Evolutionary conservation across 2,797 vertebrate species (phyloP).

Genomic region (Lacerta bilineata): DNA sequence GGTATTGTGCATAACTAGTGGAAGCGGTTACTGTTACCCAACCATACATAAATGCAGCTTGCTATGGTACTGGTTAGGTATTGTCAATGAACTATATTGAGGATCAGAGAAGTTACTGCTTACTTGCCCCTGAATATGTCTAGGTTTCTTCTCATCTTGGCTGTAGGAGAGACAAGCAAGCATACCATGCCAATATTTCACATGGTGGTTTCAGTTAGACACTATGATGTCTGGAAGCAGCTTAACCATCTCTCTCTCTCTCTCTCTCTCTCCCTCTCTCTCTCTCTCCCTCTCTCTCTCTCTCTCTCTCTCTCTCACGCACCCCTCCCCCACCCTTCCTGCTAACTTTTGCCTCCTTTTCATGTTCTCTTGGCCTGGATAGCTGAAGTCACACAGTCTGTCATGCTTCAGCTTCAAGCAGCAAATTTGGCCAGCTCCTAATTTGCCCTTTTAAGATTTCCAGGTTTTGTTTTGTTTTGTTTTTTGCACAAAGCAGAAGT

Average conservation of each 20-base stretch:
- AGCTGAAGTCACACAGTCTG: neutral
- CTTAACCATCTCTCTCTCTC: constrained; percentile 55
- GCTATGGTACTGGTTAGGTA: constrained; percentile 30
- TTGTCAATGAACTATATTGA: constrained; percentile 49
- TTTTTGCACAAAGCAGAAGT: neutral
- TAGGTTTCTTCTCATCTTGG: constrained; percentile 69
- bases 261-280: too few species aligned
- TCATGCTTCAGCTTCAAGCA: constrained; percentile 53
- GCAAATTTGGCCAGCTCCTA: constrained; percentile 40
- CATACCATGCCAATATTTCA: constrained; percentile 59
- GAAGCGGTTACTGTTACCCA: neutral
- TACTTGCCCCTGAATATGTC: constrained; percentile 61
- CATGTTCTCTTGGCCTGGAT: constrained; percentile 14
- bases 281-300: constrained; percentile 35
- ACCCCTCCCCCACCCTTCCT: constrained; percentile 55
- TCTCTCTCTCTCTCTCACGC: constrained; percentile 44
- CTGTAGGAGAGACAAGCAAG: constrained; percentile 64
- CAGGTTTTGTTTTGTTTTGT: neutral
- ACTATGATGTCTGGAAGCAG: constrained; percentile 66
- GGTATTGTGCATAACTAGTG: constrained; percentile 47
- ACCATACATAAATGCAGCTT: constrained; percentile 48
- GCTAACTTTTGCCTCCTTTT: constrained; percentile 54
- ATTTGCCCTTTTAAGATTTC: neutral
- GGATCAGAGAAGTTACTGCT: constrained; percentile 37
- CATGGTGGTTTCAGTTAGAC: constrained; percentile 49